Evolutionary conservation across 92 coral and sea anemone species (phyloP).

Genomic region (Palythoa grandis): DNA sequence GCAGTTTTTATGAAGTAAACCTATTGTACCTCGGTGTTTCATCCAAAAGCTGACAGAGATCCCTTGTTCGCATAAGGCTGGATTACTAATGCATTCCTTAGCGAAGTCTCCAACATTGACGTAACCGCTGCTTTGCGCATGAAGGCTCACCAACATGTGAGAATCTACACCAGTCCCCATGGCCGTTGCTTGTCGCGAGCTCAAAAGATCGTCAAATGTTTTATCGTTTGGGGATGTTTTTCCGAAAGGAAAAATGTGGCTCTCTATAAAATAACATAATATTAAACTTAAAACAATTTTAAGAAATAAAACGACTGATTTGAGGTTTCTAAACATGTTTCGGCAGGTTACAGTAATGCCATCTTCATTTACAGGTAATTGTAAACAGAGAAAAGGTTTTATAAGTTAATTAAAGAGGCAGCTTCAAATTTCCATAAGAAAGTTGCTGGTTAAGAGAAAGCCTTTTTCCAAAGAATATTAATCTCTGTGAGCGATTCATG

Average conservation of each 20-base stretch:
- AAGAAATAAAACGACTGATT: background rate
- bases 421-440: too few relatives aligned
- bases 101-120: constrained; percentile 19
- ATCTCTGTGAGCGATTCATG: too few relatives aligned
- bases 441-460: too few relatives aligned
- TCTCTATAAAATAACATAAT: background rate
- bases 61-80: constrained; percentile 18
- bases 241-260: constrained; percentile 9
- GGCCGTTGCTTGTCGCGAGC: constrained; percentile 5
- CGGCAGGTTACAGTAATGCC: too few relatives aligned
- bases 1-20: too few relatives aligned
- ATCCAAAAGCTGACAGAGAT: constrained; percentile 43
- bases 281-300: background rate
- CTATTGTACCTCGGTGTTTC: constrained; percentile 21
- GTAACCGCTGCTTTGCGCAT: constrained; percentile 8
- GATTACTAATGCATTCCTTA: constrained; percentile 28
- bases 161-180: constrained; percentile 37
- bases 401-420: too few relatives aligned
- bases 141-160: constrained; percentile 24
- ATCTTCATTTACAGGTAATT: too few relatives aligned
- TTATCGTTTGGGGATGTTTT: constrained; percentile 1
- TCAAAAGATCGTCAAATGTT: background rate
- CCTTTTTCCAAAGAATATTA: too few relatives aligned
- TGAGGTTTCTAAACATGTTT: too few relatives aligned
- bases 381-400: too few relatives aligned